Evolutionary conservation across 2,797 vertebrate species (phyloP), one percentile per base, ranked within the genome.

Genomic region (Acipenser ruthenus): DNA sequence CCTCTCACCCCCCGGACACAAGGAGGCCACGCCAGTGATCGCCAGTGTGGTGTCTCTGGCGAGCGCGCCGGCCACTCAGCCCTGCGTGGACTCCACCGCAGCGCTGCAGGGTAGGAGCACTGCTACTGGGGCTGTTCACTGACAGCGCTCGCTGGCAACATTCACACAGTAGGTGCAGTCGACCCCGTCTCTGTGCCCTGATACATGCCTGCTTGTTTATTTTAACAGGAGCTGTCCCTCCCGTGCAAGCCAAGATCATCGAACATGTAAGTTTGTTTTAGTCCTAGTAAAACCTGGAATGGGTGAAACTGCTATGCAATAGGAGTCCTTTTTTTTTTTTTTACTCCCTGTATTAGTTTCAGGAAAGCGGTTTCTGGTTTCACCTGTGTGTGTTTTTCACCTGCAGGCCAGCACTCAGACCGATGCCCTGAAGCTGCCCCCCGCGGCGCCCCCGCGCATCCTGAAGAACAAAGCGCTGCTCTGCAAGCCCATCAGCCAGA

Each of bases 401-500:
- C 56, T 62, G 23, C 77, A 97, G 93, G 88, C 91, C 59, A 91
- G 92, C 75, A 88, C 92, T 53, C 93, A 95, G 76, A 95, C 94
- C 9, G 95, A 96, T 64, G 67, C 80, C 6, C 78, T 84, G 53
- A 94, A 91, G 76, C 68, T 85, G n/a, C 86, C 87, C 51, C 66
- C 89, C 10, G 83, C 80, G 4, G 84, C 91, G 37, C 82, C 84
- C 12, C 86, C 88, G 8, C 90, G 92, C 68, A 82, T 94, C 67
- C 88, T 98, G 49, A 99, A 98, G 86, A 99, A 99, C 86, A 99
- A 99, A 79, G 93, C 96, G 8, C 83, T 99, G 52, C 80, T 99
- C 60, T 99, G 96, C 75, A 91, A 93, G 62, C 96, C 96, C 1
- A 89, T 99, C 77, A 95, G 92, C 59, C 93, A 95, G 79, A 96